A percentile compares a stretch with the other conserved stretches of the same genome.
phyloP scores from a whole-genome alignment of 2,797 vertebrate species.

The Tamandua tetradactyla region DNA sequence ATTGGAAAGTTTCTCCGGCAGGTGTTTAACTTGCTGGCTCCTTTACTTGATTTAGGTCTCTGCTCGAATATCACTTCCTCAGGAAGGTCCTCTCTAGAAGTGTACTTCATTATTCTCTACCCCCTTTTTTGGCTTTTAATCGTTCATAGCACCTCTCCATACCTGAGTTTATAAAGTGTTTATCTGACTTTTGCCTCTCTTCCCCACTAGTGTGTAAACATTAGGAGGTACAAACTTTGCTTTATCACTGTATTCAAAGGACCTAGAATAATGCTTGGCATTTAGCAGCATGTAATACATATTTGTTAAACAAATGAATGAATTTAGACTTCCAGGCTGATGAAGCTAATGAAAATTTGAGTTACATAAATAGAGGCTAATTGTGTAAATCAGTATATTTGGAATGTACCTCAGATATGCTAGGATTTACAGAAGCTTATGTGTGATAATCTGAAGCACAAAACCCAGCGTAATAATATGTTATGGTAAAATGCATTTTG shows the following conservation, averaged over 20 bases:
- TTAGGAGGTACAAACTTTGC: not conserved
- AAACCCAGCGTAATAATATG: not conserved
- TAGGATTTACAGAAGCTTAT: not conserved
- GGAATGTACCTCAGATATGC: not conserved
- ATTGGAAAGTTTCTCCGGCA: not conserved
- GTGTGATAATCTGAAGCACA: not conserved
- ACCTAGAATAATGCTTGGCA: not conserved
- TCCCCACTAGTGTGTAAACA: not conserved
- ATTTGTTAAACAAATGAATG: slow-evolving; percentile 21
- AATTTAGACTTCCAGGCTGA: not conserved
- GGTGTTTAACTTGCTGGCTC: not conserved
- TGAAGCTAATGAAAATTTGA: not conserved
- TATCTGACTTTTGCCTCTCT: not conserved
- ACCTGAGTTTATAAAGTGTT: not conserved
- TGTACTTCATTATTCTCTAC: not conserved
- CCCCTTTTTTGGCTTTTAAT: not conserved
- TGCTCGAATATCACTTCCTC: not conserved
- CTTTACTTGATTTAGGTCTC: not conserved
- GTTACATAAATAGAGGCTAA: not conserved
- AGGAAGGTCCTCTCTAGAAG: not conserved
- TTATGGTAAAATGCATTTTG: not conserved
- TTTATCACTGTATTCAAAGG: not conserved
- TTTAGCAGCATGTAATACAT: not conserved
- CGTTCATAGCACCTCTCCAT: not conserved
- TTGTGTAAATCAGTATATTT: not conserved